Conservation (phyloP, 1,140 invertebrate genomes). For the Drosophila carrolli region DNA sequence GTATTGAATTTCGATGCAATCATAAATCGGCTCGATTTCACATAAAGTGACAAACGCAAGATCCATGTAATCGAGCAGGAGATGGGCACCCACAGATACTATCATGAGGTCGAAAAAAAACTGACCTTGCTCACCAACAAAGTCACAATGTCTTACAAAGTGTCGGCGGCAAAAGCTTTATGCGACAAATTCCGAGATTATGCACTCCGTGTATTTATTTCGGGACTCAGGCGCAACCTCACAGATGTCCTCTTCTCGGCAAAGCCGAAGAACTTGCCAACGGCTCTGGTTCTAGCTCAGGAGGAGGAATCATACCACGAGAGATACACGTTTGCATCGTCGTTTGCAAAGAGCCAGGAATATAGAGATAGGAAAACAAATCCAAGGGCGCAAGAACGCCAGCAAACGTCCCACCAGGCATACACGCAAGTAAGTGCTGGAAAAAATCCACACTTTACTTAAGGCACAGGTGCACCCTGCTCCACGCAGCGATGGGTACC, state of each 20-base stretch:
- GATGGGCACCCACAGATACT: constrained; percentile 27
- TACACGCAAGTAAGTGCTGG: constrained; percentile 3
- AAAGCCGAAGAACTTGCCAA: constrained; percentile 17
- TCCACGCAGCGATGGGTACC: background rate
- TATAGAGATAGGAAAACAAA: too few species aligned
- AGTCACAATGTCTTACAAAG: constrained; percentile 23
- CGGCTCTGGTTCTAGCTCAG: constrained; percentile 24
- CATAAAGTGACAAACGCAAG: constrained; percentile 40
- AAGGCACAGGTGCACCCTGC: background rate
- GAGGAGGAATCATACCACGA: constrained; percentile 29
- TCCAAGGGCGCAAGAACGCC: background rate
- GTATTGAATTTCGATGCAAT: constrained; percentile 36
- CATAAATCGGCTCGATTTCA: constrained; percentile 27
- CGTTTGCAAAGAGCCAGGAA: background rate
- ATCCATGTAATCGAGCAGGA: constrained; percentile 43
- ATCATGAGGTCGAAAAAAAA: constrained; percentile 40
- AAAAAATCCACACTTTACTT: constrained; percentile 2
- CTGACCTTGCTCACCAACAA: constrained; percentile 44
- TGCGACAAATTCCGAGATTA: constrained; percentile 31
- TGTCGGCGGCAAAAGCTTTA: constrained; percentile 6
- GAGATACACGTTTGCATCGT: background rate
- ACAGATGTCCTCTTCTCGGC: constrained; percentile 28
- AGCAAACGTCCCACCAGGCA: background rate
- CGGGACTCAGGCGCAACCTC: constrained; percentile 14
- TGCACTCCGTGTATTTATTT: constrained; percentile 27